phyloP scores from a whole-genome alignment of 2,113 vertebrate genomes.

The Phycodurus eques region DNA sequence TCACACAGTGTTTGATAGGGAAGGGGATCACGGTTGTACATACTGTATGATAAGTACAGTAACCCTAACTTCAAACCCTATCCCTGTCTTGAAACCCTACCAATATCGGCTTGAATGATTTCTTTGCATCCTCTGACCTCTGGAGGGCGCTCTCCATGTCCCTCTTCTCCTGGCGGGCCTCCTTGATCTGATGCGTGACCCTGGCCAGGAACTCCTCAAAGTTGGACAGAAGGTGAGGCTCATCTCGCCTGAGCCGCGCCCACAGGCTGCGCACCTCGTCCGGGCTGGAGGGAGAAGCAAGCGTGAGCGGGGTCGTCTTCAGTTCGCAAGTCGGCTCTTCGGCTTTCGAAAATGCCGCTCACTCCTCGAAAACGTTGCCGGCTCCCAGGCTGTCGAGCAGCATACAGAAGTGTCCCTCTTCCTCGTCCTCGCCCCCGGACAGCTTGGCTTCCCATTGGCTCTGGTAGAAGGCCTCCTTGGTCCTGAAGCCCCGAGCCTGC shows the following conservation, averaged over 20 bases:
- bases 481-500: slow-evolving; percentile 28
- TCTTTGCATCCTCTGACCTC: slow-evolving; percentile 64
- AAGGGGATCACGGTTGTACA: not conserved
- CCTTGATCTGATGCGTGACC: slow-evolving; percentile 84
- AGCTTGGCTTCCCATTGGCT: slow-evolving; percentile 63
- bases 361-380: slow-evolving; percentile 85
- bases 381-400: slow-evolving; percentile 85
- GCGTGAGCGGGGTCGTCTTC: not conserved
- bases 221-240: slow-evolving; percentile 82
- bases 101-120: too few relatives aligned
- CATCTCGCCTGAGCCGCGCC: slow-evolving; percentile 80
- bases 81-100: too few relatives aligned
- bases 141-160: slow-evolving; percentile 83
- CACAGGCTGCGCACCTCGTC: slow-evolving; percentile 82
- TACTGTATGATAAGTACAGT: not conserved
- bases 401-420: slow-evolving; percentile 82
- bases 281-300: slow-evolving; percentile 66
- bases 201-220: slow-evolving; percentile 88
- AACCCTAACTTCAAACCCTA: too few relatives aligned
- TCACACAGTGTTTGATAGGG: not conserved
- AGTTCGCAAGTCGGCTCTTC: too few relatives aligned
- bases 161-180: slow-evolving; percentile 83
- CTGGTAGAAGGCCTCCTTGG: slow-evolving; percentile 72
- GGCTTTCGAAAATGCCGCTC: slow-evolving; percentile 57
- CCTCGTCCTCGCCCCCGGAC: slow-evolving; percentile 68